These are phyloP conservation scores for Hyles euphorbiae DNA, from an alignment of 1,140 invertebrate species.

Conservation along the genomic window DNA sequence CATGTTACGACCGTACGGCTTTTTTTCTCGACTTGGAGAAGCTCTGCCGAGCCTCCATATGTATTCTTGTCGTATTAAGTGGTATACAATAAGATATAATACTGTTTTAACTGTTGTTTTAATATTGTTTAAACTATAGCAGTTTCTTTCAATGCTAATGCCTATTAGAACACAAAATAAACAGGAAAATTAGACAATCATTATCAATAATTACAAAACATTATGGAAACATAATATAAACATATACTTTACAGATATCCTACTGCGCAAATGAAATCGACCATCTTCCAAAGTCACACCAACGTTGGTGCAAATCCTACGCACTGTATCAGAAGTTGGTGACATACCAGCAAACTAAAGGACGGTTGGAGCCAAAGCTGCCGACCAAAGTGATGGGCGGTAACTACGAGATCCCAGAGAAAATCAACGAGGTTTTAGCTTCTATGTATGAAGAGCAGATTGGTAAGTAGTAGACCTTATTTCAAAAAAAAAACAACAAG, in stretches of 20 bases:
- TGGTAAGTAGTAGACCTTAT: constrained; percentile 37
- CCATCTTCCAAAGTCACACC: constrained; percentile 64
- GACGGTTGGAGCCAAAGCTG: constrained; percentile 75
- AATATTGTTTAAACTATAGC: too few species aligned
- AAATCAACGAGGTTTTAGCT: constrained; percentile 71
- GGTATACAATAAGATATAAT: too few species aligned
- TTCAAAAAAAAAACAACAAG: background rate
- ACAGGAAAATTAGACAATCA: too few species aligned
- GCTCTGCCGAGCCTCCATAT: too few species aligned
- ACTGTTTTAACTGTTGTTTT: too few species aligned
- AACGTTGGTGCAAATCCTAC: constrained; percentile 74
- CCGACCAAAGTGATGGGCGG: constrained; percentile 69
- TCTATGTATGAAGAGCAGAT: constrained; percentile 71
- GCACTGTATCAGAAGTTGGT: constrained; percentile 74
- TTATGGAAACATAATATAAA: too few species aligned
- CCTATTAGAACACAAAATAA: too few species aligned
- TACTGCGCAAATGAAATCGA: constrained; percentile 67
- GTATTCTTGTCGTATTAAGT: too few species aligned
- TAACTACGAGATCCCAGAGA: constrained; percentile 56
- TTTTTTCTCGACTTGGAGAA: too few species aligned
- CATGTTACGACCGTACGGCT: too few species aligned
- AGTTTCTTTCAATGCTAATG: too few species aligned
- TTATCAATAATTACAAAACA: too few species aligned
- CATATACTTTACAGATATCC: constrained; percentile 49
- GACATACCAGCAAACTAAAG: constrained; percentile 71